phyloP scores from a whole-genome alignment of 1,140 invertebrate species.

The Tetramorium simillimum region DNA sequence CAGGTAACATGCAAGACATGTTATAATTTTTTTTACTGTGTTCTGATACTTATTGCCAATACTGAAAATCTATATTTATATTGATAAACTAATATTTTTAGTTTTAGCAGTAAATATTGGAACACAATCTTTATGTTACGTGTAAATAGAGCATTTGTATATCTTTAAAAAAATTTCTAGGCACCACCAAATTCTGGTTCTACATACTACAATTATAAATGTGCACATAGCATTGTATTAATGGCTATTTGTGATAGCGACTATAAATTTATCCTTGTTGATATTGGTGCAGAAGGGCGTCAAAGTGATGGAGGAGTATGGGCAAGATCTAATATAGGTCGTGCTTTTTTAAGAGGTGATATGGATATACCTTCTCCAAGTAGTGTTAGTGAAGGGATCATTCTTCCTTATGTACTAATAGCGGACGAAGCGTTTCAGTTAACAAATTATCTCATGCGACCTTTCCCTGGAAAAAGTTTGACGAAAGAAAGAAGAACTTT shows the following conservation, averaged over 20 bases:
- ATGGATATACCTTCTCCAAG: neutral
- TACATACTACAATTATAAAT: constrained; percentile 8
- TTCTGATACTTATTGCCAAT: neutral
- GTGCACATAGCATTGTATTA: constrained; percentile 1
- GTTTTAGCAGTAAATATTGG: no score
- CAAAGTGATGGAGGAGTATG: constrained; percentile 21
- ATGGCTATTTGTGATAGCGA: neutral
- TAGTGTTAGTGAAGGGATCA: neutral
- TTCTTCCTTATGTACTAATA: neutral
- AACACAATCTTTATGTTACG: no score
- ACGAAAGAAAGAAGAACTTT: constrained; percentile 11
- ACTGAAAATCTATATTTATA: no score
- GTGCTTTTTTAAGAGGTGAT: neutral
- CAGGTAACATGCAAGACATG: neutral
- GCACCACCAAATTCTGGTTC: neutral
- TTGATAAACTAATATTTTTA: no score
- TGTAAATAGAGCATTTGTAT: neutral
- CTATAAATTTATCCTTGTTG: neutral
- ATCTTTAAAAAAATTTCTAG: neutral
- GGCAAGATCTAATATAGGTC: neutral
- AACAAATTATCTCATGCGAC: neutral
- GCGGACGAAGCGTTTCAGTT: neutral
- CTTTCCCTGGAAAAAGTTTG: constrained; percentile 2
- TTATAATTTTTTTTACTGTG: neutral
- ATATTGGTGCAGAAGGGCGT: neutral